Evolutionary conservation across 2,888 invertebrate species (phyloP), one percentile per base, ranked within the genome.

Genomic region (Ecliptopera silaceata): DNA sequence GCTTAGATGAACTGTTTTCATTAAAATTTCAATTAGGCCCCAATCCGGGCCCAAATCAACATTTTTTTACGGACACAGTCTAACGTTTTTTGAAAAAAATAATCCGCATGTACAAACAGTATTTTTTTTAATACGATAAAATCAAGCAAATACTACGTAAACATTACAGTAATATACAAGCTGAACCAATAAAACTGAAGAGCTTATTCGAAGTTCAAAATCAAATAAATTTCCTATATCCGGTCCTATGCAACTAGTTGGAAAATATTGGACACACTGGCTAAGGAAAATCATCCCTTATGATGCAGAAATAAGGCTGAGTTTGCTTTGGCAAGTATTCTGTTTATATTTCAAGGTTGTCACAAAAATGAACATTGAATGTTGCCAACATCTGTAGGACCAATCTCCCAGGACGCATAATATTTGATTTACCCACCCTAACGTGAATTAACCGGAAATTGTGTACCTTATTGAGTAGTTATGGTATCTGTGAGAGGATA

Each of bases 351-450:
- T 36, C 46, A 49, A 29, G 34, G 43, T 50, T 31, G 55, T 53
- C 46, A 52, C 36, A 45, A 61, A 62, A 65, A 58, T 46, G 57
- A 65, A 61, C 63, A 59, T 59, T 52, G 63, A 56, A 57, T 51
- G 51, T 39, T 45, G 36, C 39, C 15, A 34, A 45, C 48, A 42
- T 31, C 46, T 48, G 44, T 22, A 39, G 48, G 20, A 31, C 56
- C 53, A 61, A 52, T 53, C 31, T 59, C 55, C 56, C 20, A 38
- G 51, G 50, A 55, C 32, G 52, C 49, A 57, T 52, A 51, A 38
- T 60, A 64, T 59, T 59, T 55, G 62, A 60, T 59, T 60, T 51
- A 39, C 54, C 17, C 34, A 41, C 32, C 52, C 18, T 29, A 32
- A 26, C 52, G 45, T 58, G 41, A 54, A 60, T 60, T 26, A 29